phyloP scores from a whole-genome alignment of 2,888 invertebrate species.

The Melanophora roralis region DNA sequence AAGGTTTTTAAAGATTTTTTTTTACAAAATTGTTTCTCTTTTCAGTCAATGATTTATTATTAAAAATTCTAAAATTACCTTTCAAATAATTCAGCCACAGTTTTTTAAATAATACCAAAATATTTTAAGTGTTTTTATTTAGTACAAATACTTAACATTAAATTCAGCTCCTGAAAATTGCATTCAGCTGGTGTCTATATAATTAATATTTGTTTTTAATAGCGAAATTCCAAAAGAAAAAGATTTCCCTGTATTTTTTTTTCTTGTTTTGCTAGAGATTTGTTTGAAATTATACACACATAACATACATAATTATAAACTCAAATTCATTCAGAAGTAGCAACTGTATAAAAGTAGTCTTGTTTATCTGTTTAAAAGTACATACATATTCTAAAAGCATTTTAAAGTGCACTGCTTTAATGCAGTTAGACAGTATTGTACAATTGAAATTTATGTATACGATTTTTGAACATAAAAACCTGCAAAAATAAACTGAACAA shows the following conservation, averaged over 20 bases:
- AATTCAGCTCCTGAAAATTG: not conserved
- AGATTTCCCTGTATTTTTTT: no score
- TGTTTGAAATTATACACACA: not conserved
- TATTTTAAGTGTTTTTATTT: not conserved
- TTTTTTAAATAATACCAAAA: not conserved
- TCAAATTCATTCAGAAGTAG: slow-evolving; percentile 33
- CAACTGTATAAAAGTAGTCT: slow-evolving; percentile 5
- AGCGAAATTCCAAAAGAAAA: not conserved
- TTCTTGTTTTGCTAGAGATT: not conserved
- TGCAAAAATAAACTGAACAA: slow-evolving; percentile 37
- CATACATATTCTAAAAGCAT: no score
- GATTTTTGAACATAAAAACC: not conserved
- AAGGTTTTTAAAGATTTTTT: no score
- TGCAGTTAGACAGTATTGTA: not conserved
- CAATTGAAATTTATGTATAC: slow-evolving; percentile 4
- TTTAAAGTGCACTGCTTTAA: no score
- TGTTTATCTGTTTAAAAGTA: not conserved
- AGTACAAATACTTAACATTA: not conserved
- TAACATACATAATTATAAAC: not conserved
- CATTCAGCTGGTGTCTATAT: not conserved
- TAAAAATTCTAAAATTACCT: not conserved
- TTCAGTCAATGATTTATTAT: no score
- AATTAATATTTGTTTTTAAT: not conserved
- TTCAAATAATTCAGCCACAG: not conserved
- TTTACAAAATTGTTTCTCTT: no score